A percentile compares a stretch with the other conserved stretches of the same genome.
phyloP scores from a whole-genome alignment of 2,888 invertebrate species.

The Branchipolynoe longqiensis region DNA sequence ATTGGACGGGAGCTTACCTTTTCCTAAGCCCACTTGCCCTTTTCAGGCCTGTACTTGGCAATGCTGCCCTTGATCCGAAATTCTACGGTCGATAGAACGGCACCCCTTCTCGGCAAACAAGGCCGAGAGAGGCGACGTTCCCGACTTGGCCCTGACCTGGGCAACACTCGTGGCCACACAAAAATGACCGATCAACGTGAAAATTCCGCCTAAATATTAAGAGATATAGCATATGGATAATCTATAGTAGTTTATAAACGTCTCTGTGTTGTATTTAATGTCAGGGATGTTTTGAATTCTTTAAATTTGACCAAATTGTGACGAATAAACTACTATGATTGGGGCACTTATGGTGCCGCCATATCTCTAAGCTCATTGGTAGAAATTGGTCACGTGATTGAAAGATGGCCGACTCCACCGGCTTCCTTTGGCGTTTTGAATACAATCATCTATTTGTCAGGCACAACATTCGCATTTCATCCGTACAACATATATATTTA shows the following conservation, averaged over 20 bases:
- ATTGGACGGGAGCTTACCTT: neutral
- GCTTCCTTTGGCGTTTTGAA: neutral
- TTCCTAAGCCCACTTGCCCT: neutral
- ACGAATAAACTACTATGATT: conserved; percentile 53
- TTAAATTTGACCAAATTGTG: conserved; percentile 44
- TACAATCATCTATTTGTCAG: too few relatives aligned
- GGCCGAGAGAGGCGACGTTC: conserved; percentile 19
- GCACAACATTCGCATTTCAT: too few relatives aligned
- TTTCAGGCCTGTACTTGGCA: neutral
- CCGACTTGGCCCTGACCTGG: neutral
- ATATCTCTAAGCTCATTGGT: conserved; percentile 75
- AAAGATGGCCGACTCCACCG: conserved; percentile 19
- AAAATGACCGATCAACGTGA: neutral
- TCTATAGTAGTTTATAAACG: conserved; percentile 50
- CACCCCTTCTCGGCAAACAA: conserved; percentile 15
- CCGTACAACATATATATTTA: too few relatives aligned
- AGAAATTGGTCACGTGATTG: conserved; percentile 65
- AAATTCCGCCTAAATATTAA: neutral
- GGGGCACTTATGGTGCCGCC: conserved; percentile 68
- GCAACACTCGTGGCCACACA: conserved; percentile 1
- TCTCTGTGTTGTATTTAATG: conserved; percentile 39
- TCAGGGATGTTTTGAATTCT: conserved; percentile 1
- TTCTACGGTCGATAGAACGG: neutral
- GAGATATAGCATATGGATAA: conserved; percentile 36
- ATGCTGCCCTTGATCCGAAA: neutral